These are phyloP conservation scores for Tetragonula carbonaria DNA, from an alignment of 2,888 invertebrate species.

Conservation along the genomic window DNA sequence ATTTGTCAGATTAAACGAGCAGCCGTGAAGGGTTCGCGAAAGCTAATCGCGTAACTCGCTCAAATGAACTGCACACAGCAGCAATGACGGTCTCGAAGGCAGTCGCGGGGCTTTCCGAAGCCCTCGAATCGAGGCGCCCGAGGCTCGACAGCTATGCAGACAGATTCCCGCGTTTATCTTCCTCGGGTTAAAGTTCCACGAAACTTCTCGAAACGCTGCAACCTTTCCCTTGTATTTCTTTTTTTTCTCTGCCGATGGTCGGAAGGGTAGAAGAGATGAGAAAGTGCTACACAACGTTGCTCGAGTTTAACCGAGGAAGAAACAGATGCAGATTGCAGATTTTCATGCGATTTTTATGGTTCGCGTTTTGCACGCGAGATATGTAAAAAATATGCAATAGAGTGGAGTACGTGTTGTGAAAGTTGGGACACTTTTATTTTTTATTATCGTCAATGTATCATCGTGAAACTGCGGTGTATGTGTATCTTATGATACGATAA, in stretches of 20 bases:
- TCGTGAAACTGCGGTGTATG: too few relatives aligned
- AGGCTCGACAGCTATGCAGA: background rate
- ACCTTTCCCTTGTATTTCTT: background rate
- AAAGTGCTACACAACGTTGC: background rate
- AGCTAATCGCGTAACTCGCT: slow-evolving; percentile 68
- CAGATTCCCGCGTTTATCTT: slow-evolving; percentile 52
- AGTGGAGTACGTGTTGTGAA: too few relatives aligned
- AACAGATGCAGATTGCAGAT: too few relatives aligned
- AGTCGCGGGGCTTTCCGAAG: slow-evolving; percentile 71
- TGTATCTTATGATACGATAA: too few relatives aligned
- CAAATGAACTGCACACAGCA: slow-evolving; percentile 51
- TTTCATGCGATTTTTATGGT: too few relatives aligned
- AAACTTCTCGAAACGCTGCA: background rate
- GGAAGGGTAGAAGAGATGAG: background rate
- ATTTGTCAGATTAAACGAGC: slow-evolving; percentile 54
- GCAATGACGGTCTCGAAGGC: slow-evolving; percentile 20
- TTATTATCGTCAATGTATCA: too few relatives aligned
- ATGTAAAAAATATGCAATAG: too few relatives aligned
- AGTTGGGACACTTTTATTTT: too few relatives aligned
- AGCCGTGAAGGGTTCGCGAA: slow-evolving; percentile 43
- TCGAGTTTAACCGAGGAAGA: too few relatives aligned
- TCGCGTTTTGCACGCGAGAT: too few relatives aligned
- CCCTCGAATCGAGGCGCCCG: slow-evolving; percentile 67
- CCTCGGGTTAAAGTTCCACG: slow-evolving; percentile 29
- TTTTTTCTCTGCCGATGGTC: background rate